Conservation (phyloP, 2,888 invertebrate species). For the Melieria picta region DNA sequence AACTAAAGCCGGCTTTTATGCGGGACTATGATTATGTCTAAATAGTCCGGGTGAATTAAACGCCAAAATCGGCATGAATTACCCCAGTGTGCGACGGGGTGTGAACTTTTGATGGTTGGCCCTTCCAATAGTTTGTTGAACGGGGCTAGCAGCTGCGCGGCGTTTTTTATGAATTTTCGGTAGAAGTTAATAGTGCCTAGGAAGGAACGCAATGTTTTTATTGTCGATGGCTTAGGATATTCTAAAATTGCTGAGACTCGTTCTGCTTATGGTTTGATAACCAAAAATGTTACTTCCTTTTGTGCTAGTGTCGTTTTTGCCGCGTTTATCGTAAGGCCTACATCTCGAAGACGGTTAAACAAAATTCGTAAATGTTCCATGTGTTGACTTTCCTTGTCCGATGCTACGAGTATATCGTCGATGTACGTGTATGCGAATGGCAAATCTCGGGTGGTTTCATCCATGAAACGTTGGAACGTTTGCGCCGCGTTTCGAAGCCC, state of each 20-base stretch:
- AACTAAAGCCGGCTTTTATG: no score
- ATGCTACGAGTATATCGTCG: slow-evolving; percentile 10
- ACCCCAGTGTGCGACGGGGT: not conserved
- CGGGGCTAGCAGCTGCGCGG: not conserved
- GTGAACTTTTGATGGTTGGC: not conserved
- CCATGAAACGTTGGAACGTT: slow-evolving; percentile 7
- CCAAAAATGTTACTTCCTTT: not conserved
- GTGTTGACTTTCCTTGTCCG: not conserved
- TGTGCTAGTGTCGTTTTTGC: not conserved
- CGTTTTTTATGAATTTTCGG: slow-evolving; percentile 14
- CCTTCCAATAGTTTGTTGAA: slow-evolving; percentile 7
- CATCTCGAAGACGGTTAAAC: slow-evolving; percentile 1
- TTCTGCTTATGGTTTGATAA: not conserved
- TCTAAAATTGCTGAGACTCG: not conserved
- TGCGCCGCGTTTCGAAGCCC: slow-evolving; percentile 1
- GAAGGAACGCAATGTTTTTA: not conserved
- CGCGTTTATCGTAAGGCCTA: slow-evolving; percentile 1
- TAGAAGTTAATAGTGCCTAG: not conserved
- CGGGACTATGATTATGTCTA: no score
- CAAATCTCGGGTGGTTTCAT: not conserved
- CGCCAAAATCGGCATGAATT: no score
- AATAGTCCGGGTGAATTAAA: no score
- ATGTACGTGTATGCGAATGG: not conserved
- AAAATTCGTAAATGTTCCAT: not conserved
- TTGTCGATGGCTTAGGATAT: slow-evolving; percentile 6